These are phyloP conservation scores for Acipenser transmontanus DNA, from an alignment of 2,797 vertebrate species.

Conservation along the genomic window DNA sequence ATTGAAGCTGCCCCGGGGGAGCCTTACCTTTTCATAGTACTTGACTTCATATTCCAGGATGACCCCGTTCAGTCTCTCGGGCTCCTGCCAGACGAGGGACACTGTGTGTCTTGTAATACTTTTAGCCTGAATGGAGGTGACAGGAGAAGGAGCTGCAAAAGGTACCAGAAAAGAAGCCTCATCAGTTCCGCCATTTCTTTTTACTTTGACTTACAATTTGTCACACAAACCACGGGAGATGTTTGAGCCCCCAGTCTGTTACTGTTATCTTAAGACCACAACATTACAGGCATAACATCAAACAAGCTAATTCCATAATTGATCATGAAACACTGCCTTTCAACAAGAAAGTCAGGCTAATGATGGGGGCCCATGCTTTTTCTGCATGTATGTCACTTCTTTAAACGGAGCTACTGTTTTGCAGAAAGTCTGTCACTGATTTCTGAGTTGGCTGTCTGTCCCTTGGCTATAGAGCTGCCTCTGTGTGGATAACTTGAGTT, in stretches of 20 bases:
- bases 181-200: no score
- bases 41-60: conserved; percentile 97
- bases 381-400: background rate
- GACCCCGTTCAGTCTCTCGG: conserved; percentile 89
- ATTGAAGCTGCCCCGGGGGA: background rate
- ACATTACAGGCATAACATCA: conserved; percentile 32
- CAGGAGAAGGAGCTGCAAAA: conserved; percentile 81
- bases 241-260: no score
- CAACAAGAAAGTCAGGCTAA: conserved; percentile 33
- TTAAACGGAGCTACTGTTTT: background rate
- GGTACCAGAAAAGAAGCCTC: background rate
- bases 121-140: conserved; percentile 86
- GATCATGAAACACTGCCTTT: conserved; percentile 23
- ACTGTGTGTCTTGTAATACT: conserved; percentile 94
- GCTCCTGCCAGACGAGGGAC: conserved; percentile 85
- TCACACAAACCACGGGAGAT: no score
- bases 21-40: conserved; percentile 92
- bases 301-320: conserved; percentile 10
- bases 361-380: conserved; percentile 14
- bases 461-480: background rate
- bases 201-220: no score
- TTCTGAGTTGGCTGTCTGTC: background rate
- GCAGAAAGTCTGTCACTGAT: background rate
- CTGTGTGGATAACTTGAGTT: background rate
- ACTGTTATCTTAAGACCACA: no score